Percentiles rank a stretch among this genome's conserved stretches.
phyloP scores from a whole-genome alignment of 2,113 vertebrate species.

The Capreolus pygargus region DNA sequence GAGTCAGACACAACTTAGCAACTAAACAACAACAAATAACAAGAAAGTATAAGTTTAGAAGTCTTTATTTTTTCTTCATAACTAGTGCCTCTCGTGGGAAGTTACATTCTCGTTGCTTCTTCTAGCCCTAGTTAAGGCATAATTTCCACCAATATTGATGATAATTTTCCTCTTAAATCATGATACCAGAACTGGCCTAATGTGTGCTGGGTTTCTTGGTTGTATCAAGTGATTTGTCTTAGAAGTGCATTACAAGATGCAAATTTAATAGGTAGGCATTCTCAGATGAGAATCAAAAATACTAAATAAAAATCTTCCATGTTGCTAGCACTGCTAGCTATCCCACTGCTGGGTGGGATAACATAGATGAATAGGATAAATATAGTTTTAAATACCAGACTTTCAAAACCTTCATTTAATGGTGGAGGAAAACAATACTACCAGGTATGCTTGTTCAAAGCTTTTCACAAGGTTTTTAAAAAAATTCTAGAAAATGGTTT shows the following conservation, averaged over 20 bases:
- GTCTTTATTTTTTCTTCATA: neutral
- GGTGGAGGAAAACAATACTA: neutral
- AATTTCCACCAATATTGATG: neutral
- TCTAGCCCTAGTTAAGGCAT: neutral
- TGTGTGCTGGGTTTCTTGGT: neutral
- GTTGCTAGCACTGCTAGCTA: neutral
- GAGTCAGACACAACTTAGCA: rapidly evolving
- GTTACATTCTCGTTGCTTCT: neutral
- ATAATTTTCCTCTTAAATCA: neutral
- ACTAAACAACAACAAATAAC: neutral
- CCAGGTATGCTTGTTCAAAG: neutral
- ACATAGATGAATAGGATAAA: neutral
- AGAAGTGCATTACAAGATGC: neutral
- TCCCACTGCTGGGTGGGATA: neutral
- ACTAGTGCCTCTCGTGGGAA: neutral
- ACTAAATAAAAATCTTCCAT: neutral
- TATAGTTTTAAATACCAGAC: neutral
- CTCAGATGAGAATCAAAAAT: neutral
- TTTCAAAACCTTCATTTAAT: neutral
- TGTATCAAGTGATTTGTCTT: neutral
- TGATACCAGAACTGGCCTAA: neutral
- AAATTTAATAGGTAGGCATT: neutral
- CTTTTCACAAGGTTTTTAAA: neutral
- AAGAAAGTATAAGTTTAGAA: neutral
- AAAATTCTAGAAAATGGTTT: neutral